Evolutionary conservation across 2,113 vertebrate species (phyloP).

Genomic region (Nothoprocta perdicaria): DNA sequence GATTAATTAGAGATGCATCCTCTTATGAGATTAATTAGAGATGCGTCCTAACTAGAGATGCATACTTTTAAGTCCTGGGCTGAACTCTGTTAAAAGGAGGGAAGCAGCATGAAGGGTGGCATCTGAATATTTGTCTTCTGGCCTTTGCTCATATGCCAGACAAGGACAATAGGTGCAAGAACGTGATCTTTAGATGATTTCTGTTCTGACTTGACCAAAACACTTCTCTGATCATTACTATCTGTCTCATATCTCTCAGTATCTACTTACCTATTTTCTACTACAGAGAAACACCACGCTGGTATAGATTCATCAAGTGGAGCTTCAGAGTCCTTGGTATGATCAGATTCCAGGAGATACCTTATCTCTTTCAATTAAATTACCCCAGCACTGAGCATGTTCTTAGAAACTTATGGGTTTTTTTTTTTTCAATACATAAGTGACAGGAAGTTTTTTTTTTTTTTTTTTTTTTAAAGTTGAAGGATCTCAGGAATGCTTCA

Average conservation of each 20-base stretch:
- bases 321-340: neutral
- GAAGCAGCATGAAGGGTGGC: neutral
- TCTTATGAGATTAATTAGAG: neutral
- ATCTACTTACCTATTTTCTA: neutral
- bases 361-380: neutral
- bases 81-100: neutral
- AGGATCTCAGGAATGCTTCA: neutral
- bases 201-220: neutral
- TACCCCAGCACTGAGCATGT: neutral
- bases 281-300: neutral
- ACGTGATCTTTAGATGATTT: neutral
- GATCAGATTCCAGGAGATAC: neutral
- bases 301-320: neutral
- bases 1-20: neutral
- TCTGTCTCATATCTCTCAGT: neutral
- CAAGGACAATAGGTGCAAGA: neutral
- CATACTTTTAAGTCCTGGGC: neutral
- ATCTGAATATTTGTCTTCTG: neutral
- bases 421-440: neutral
- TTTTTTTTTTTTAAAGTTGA: neutral
- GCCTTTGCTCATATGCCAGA: neutral
- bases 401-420: neutral
- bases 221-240: neutral
- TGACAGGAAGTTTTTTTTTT: neutral
- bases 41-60: too few relatives aligned